Conservation (phyloP, 2,113 vertebrate species). For the sheep (Ovis aries) region ARS-UI_Ramb_v3.0 NC_056055.1:87751501-87752000, state of each 20-base stretch:
- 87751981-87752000: not conserved
- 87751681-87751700: not conserved
- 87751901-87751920: not conserved
- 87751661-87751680: not conserved
- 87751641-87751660: not conserved
- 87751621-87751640: not conserved
- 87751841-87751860: not conserved
- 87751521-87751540: not conserved
- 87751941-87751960: not conserved
- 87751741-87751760: not conserved
- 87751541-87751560: not conserved
- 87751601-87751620: not conserved
- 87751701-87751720: not conserved
- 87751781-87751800: not conserved
- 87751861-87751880: not conserved
- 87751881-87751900: not conserved
- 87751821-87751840: not conserved
- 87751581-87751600: not conserved
- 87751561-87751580: not conserved
- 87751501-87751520: not conserved
- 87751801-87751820: not conserved
- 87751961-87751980: fast-evolving
- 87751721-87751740: not conserved
- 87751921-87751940: not conserved
- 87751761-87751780: not conserved